Evolutionary conservation across 2,797 vertebrate genomes (phyloP).

Genomic region (Bradypodion ventrale): DNA sequence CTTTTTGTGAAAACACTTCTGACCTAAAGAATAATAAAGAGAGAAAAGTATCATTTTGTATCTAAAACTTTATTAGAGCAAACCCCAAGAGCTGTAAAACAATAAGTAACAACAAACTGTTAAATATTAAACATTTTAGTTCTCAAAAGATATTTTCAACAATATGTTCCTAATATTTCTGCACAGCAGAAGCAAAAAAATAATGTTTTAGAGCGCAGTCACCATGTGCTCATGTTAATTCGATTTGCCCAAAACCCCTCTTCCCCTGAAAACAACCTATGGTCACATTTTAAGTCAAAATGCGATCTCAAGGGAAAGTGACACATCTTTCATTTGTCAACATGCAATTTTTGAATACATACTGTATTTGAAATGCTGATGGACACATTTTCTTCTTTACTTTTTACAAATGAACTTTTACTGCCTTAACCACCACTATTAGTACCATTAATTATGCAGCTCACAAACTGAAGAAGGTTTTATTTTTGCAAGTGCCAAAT

Average conservation of each 20-base stretch:
- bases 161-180: slow-evolving; percentile 70
- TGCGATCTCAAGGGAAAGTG: slow-evolving; percentile 37
- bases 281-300: slow-evolving; percentile 51
- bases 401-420: slow-evolving; percentile 38
- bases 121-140: slow-evolving; percentile 69
- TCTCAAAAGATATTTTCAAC: slow-evolving; percentile 69
- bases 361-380: slow-evolving; percentile 30
- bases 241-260: slow-evolving; percentile 63
- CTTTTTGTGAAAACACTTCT: no score
- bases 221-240: slow-evolving; percentile 60
- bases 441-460: slow-evolving; percentile 51
- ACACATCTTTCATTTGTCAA: slow-evolving; percentile 43
- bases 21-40: slow-evolving; percentile 42
- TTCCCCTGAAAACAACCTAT: slow-evolving; percentile 3
- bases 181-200: slow-evolving; percentile 78
- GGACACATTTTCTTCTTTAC: slow-evolving; percentile 23
- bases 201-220: slow-evolving; percentile 65
- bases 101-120: slow-evolving; percentile 68
- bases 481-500: slow-evolving; percentile 64
- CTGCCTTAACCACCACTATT: slow-evolving; percentile 41
- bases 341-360: slow-evolving; percentile 28
- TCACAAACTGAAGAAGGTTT: slow-evolving; percentile 56
- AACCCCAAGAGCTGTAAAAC: slow-evolving; percentile 66
- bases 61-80: slow-evolving; percentile 79
- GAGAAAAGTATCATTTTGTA: slow-evolving; percentile 48